phyloP scores from a whole-genome alignment of 2,113 vertebrate genomes.

The Melanerpes aurifrons region DNA sequence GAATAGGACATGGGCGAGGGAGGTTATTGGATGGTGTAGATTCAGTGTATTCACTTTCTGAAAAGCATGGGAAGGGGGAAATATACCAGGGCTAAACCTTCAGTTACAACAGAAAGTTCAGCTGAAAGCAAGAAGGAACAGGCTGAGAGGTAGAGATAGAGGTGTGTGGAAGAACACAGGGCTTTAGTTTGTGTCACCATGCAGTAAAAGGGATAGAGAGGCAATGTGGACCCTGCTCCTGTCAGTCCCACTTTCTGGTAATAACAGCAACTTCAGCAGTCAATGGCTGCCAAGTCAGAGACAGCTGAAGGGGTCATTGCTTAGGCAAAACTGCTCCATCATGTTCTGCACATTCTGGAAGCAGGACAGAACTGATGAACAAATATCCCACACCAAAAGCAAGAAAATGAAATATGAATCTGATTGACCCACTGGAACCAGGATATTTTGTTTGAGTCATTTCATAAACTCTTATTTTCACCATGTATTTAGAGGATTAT shows the following conservation, averaged over 20 bases:
- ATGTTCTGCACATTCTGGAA: rapidly evolving
- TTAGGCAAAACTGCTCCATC: not conserved
- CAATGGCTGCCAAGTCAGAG: not conserved
- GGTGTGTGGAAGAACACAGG: rapidly evolving
- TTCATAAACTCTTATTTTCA: not conserved
- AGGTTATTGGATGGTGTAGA: not conserved
- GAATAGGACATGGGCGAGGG: not conserved
- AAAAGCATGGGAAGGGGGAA: not conserved
- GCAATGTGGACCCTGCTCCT: not conserved
- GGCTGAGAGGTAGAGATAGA: not conserved
- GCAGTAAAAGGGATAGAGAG: not conserved
- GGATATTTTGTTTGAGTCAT: not conserved
- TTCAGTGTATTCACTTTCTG: not conserved
- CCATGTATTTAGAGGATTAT: not conserved
- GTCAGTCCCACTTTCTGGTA: not conserved
- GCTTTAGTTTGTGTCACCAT: not conserved
- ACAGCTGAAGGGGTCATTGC: not conserved
- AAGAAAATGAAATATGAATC: not conserved
- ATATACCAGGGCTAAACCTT: not conserved
- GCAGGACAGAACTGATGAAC: rapidly evolving
- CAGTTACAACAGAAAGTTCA: not conserved
- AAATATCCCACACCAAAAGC: not conserved
- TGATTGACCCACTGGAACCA: not conserved
- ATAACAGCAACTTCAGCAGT: rapidly evolving
- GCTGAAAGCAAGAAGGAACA: not conserved